These are phyloP conservation scores for Umimayanthus kanabou DNA, from an alignment of 92 coral and sea anemone species.

Conservation along the genomic window DNA sequence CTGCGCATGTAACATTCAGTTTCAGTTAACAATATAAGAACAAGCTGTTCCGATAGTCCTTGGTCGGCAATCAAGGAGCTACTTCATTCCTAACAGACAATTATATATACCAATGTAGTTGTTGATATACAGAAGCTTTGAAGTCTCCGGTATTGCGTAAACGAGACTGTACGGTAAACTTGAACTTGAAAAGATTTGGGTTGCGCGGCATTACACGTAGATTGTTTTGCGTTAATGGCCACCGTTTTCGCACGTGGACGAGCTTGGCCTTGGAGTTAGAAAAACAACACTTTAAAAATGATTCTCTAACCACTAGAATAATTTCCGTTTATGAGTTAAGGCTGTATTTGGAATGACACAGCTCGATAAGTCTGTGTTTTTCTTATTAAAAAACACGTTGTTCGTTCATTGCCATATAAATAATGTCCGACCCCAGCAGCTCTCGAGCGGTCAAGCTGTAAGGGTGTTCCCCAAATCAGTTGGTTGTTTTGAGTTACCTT, in stretches of 20 bases:
- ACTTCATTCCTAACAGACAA: background rate
- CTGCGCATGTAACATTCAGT: background rate
- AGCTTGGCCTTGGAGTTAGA: too few species aligned
- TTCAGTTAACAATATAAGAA: background rate
- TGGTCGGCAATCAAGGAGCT: background rate
- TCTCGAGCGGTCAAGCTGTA: too few species aligned
- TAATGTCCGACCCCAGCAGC: background rate
- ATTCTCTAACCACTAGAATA: background rate
- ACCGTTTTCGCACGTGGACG: background rate
- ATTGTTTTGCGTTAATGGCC: background rate
- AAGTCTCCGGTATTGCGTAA: background rate
- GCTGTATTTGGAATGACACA: background rate
- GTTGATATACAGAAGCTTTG: conserved; percentile 5
- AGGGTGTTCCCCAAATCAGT: background rate
- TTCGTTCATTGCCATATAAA: background rate
- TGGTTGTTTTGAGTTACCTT: background rate
- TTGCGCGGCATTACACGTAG: conserved; percentile 6
- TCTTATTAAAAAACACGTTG: background rate
- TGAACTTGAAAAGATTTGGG: background rate
- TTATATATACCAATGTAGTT: background rate
- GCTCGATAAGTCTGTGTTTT: background rate
- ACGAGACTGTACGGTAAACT: conserved; percentile 1
- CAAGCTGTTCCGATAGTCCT: background rate
- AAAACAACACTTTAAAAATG: background rate
- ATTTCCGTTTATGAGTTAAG: background rate